phyloP scores from a whole-genome alignment of 2,113 vertebrate genomes.

The Mohoua ochrocephala region DNA sequence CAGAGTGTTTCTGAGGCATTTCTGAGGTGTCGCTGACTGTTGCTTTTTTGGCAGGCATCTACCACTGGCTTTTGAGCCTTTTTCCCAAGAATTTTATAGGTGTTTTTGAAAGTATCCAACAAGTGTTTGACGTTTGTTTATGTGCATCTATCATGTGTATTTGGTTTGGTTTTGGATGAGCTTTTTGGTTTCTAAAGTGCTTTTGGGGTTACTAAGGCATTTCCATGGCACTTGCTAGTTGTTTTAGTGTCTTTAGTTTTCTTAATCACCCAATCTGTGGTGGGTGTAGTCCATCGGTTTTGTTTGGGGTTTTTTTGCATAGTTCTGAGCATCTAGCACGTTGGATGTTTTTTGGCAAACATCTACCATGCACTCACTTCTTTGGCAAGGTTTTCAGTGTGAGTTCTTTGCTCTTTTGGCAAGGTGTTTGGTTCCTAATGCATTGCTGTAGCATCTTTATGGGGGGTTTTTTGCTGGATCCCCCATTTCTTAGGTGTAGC shows the following conservation, averaged over 20 bases:
- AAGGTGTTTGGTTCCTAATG: not conserved
- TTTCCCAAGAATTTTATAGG: not conserved
- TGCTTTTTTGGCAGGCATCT: not conserved
- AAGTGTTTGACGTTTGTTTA: not conserved
- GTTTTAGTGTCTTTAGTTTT: not conserved
- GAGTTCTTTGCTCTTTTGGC: not conserved
- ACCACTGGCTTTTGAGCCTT: not conserved
- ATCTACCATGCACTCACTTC: not conserved
- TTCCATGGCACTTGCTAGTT: not conserved
- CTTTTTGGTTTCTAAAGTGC: not conserved
- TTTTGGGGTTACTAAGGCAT: not conserved
- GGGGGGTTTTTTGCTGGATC: not conserved
- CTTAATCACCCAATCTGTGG: not conserved
- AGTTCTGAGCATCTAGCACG: not conserved
- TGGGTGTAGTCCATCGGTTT: not conserved
- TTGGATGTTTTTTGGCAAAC: not conserved
- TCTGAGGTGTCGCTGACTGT: not conserved
- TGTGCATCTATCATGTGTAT: rapidly evolving
- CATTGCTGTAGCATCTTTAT: not conserved
- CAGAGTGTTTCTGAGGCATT: not conserved
- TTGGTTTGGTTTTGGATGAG: not conserved
- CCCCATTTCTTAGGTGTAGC: not conserved
- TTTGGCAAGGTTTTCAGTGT: not conserved
- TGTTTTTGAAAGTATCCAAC: not conserved
- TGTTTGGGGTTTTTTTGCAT: too few relatives aligned